A percentile compares a stretch with the other conserved stretches of the same genome.
Conservation (phyloP, 2,113 vertebrate species). For the Thermophis baileyi region DNA sequence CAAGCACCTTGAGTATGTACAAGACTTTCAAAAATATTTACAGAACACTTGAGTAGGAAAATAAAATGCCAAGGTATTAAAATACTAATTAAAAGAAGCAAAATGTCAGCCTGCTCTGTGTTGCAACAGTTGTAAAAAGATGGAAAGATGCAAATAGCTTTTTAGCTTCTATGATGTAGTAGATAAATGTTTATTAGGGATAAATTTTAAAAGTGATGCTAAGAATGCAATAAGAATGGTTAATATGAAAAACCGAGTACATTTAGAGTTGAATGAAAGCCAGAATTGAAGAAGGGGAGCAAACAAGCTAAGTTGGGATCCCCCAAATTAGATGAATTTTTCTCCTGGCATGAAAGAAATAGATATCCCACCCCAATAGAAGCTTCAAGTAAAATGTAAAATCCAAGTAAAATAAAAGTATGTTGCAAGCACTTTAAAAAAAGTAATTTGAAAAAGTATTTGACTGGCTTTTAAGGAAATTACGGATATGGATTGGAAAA, state of each 20-base stretch:
- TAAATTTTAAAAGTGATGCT: neutral
- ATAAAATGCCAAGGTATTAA: neutral
- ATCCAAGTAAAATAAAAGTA: neutral
- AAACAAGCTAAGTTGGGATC: neutral
- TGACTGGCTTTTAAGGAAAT: neutral
- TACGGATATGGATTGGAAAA: neutral
- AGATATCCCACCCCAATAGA: neutral
- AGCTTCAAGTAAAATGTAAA: neutral
- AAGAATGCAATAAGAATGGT: neutral
- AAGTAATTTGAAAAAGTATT: neutral
- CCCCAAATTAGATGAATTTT: neutral
- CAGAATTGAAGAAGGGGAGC: neutral
- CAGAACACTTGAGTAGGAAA: neutral
- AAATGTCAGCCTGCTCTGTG: neutral
- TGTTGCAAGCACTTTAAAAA: neutral
- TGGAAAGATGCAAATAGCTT: neutral
- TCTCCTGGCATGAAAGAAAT: neutral
- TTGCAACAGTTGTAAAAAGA: neutral
- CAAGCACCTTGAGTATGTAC: neutral
- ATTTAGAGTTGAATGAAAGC: neutral
- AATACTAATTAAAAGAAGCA: neutral
- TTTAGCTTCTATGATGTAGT: neutral
- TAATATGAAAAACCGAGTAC: neutral
- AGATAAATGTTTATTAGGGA: neutral
- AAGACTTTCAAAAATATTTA: neutral